These are phyloP conservation scores for Onychorhynchus coronatus DNA, from an alignment of 2,113 vertebrate species.

Conservation along the genomic window DNA sequence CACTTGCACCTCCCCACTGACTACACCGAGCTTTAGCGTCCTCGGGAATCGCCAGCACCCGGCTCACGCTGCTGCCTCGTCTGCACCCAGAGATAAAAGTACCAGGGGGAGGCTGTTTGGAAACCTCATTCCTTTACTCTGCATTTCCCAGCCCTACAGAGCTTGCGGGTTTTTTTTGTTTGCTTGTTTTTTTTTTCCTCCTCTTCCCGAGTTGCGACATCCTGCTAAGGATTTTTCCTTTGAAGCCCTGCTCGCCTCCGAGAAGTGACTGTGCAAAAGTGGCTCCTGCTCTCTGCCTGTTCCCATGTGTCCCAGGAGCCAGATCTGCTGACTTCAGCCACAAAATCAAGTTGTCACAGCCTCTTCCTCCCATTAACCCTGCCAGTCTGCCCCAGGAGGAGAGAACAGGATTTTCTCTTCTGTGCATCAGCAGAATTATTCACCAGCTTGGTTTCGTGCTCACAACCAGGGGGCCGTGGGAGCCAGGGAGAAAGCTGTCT, in stretches of 20 bases:
- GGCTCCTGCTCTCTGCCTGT: slow-evolving; percentile 31
- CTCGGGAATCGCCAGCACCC: background rate
- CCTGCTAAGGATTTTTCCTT: slow-evolving; percentile 24
- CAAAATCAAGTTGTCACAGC: slow-evolving; percentile 48
- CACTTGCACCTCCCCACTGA: background rate
- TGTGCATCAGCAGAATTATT: slow-evolving; percentile 58
- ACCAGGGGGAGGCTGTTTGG: background rate
- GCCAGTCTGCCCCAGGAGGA: slow-evolving; percentile 38
- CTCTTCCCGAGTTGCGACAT: slow-evolving; percentile 53
- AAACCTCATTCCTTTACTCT: slow-evolving; percentile 19
- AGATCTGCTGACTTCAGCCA: slow-evolving; percentile 55
- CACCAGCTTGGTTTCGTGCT: slow-evolving; percentile 31
- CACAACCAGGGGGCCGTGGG: background rate
- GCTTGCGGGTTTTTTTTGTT: slow-evolving; percentile 27
- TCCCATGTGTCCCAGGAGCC: slow-evolving; percentile 37
- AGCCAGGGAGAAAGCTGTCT: background rate
- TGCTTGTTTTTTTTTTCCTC: slow-evolving; percentile 30
- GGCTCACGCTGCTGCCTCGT: background rate
- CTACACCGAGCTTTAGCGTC: fast-evolving
- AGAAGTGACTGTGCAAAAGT: slow-evolving; percentile 56
- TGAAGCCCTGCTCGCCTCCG: slow-evolving; percentile 22
- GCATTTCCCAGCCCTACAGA: slow-evolving; percentile 35
- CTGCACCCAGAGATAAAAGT: background rate
- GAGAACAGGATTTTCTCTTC: slow-evolving; percentile 33
- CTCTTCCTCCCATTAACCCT: slow-evolving; percentile 41